Evolutionary conservation across 2,113 vertebrate species (phyloP).

Genomic region (Eulemur macaco): DNA sequence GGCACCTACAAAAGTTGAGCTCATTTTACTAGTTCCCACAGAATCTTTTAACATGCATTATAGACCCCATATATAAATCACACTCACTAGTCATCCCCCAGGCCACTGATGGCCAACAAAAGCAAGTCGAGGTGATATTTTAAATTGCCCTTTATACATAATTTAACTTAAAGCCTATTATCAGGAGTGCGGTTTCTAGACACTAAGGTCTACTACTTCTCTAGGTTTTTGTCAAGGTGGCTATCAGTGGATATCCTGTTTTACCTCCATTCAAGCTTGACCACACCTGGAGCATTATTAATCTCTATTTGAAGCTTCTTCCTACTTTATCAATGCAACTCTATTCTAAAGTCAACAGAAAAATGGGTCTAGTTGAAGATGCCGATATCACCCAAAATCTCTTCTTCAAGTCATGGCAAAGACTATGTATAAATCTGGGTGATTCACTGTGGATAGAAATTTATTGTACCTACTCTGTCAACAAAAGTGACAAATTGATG

Average conservation of each 20-base stretch:
- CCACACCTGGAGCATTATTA: neutral
- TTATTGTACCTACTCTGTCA: slow-evolving; percentile 74
- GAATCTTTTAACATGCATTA: neutral
- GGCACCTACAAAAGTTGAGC: neutral
- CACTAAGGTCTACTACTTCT: neutral
- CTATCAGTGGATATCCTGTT: neutral
- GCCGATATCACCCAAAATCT: slow-evolving; percentile 46
- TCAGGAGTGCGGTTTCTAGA: neutral
- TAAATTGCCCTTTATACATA: neutral
- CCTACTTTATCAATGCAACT: neutral
- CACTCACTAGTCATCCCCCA: neutral
- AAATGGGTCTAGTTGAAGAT: slow-evolving; percentile 32
- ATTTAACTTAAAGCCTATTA: neutral
- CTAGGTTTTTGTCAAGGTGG: neutral
- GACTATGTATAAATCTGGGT: slow-evolving; percentile 50
- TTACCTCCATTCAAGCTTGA: neutral
- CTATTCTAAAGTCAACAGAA: slow-evolving; percentile 13
- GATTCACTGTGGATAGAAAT: slow-evolving; percentile 72
- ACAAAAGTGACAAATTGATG: slow-evolving; percentile 78
- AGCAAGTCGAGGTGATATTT: neutral
- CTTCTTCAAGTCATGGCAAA: slow-evolving; percentile 63
- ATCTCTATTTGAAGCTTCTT: neutral
- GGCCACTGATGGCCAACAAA: neutral
- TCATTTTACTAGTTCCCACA: neutral
- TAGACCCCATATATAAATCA: neutral